Conservation (phyloP, 2,888 invertebrate genomes). For the Geotrupes spiniger region DNA sequence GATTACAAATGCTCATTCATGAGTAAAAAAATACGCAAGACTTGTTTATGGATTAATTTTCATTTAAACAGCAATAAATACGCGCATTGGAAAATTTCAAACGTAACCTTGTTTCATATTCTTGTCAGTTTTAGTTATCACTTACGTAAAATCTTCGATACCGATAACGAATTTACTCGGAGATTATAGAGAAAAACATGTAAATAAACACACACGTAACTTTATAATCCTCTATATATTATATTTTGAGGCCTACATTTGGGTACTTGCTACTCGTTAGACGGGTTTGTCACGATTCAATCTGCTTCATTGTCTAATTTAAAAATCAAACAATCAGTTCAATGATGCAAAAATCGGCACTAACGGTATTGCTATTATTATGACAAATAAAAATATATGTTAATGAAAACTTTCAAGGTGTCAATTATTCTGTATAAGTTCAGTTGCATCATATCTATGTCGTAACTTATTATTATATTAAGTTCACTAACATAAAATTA, state of each 20-base stretch:
- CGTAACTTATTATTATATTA: no score
- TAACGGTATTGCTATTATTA: no score
- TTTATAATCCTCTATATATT: slow-evolving; percentile 2
- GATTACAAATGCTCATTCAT: slow-evolving; percentile 7
- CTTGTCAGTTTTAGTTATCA: neutral
- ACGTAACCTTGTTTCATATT: neutral
- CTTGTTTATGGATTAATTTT: slow-evolving; percentile 1
- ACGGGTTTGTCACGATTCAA: slow-evolving; percentile 3
- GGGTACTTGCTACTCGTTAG: slow-evolving; percentile 2
- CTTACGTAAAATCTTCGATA: neutral
- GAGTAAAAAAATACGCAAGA: neutral
- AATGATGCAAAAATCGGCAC: no score
- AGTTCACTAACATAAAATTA: no score
- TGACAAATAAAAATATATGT: no score
- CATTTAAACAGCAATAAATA: neutral
- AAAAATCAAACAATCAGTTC: no score
- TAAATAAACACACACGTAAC: slow-evolving; percentile 3
- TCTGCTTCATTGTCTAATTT: neutral
- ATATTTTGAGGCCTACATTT: slow-evolving; percentile 5
- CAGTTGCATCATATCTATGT: no score
- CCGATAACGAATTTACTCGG: slow-evolving; percentile 1
- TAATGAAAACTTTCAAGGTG: no score
- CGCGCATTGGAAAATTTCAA: neutral
- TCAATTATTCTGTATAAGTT: no score
- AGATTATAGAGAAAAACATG: slow-evolving; percentile 4